Conservation (phyloP, 2,113 vertebrate species). For the Nanger granti region DNA sequence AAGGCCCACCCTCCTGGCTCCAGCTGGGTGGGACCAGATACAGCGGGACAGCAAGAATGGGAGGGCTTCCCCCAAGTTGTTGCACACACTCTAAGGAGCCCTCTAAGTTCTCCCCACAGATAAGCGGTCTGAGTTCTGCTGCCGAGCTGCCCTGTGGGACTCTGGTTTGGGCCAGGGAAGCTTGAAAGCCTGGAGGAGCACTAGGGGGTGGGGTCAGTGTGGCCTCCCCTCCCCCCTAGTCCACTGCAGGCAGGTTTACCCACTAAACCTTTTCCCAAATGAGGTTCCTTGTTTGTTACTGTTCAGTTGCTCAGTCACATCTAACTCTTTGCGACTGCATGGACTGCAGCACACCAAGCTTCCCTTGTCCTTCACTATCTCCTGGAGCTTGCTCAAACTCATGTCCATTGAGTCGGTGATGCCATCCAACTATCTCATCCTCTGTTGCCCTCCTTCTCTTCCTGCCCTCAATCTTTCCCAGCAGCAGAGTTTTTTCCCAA, state of each 20-base stretch:
- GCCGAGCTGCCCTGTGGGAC: no score
- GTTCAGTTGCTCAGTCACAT: neutral
- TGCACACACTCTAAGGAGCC: neutral
- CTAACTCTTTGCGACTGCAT: neutral
- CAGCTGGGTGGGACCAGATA: neutral
- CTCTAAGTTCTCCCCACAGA: neutral
- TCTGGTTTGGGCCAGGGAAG: neutral
- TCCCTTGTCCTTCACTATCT: neutral
- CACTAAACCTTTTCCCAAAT: neutral
- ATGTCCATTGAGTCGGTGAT: neutral
- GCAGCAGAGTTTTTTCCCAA: neutral
- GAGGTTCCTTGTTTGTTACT: neutral
- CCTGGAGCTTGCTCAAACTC: neutral
- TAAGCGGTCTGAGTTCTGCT: accelerated
- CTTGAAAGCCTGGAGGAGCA: neutral
- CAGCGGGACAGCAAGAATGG: neutral
- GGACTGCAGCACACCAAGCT: neutral
- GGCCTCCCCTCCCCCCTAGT: neutral
- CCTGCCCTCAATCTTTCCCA: neutral
- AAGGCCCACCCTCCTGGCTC: neutral
- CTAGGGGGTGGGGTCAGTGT: neutral
- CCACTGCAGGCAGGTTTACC: neutral
- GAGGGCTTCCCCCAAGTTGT: no score
- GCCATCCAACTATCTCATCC: neutral
- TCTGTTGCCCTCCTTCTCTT: neutral